Evolutionary conservation across 2,113 vertebrate species (phyloP).

Genomic region (Notothenia rossii): DNA sequence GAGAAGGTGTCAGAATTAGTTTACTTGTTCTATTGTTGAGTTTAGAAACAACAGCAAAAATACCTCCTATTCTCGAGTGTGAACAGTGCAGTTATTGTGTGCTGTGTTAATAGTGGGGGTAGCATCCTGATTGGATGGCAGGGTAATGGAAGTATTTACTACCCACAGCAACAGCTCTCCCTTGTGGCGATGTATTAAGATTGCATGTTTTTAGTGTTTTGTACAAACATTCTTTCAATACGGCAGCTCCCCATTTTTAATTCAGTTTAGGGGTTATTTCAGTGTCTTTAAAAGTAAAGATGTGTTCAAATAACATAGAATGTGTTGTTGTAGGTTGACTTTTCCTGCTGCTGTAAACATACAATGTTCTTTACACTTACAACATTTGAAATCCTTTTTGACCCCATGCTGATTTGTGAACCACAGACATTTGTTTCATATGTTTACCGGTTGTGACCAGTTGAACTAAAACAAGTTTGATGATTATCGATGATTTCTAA

Average conservation of each 20-base stretch:
- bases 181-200: conserved; percentile 27
- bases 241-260: no score
- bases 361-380: no score
- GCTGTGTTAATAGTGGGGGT: not conserved
- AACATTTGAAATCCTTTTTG: no score
- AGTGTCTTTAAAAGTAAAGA: not conserved
- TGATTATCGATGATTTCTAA: not conserved
- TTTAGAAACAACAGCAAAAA: conserved; percentile 3
- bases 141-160: not conserved
- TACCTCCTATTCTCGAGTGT: not conserved
- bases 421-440: no score
- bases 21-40: conserved; percentile 16
- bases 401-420: not conserved
- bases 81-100: conserved; percentile 16
- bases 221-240: no score
- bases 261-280: no score
- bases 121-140: conserved; percentile 18
- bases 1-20: conserved; percentile 51
- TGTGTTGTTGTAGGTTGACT: no score
- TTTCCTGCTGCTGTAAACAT: no score
- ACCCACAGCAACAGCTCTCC: conserved; percentile 26
- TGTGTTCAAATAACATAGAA: no score
- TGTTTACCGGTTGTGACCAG: not conserved
- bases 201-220: not conserved
- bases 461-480: not conserved